These are phyloP conservation scores for Phalacrocorax brasilianus DNA, from an alignment of 2,113 vertebrate species.

Conservation along the genomic window DNA sequence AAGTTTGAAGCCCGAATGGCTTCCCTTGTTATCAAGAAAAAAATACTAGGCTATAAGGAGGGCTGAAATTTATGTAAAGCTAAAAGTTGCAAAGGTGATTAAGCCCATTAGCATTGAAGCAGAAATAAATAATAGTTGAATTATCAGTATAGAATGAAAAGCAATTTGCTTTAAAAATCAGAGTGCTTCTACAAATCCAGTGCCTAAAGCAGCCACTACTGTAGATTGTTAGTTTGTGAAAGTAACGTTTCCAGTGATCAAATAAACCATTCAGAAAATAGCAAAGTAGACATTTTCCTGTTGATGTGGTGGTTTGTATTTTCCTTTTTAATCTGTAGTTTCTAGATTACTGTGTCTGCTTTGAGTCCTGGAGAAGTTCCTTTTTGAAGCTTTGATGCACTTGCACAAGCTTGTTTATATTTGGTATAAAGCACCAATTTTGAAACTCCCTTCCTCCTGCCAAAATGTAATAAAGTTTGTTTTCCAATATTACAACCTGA, in stretches of 20 bases:
- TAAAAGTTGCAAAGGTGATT: neutral
- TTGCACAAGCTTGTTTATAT: slow-evolving; percentile 24
- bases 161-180: slow-evolving; percentile 58
- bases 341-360: slow-evolving; percentile 61
- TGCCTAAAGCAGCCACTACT: slow-evolving; percentile 57
- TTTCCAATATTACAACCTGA: slow-evolving; percentile 42
- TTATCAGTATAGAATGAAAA: slow-evolving; percentile 16
- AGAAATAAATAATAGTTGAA: neutral
- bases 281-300: slow-evolving; percentile 43
- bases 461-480: slow-evolving; percentile 17
- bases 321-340: slow-evolving; percentile 48
- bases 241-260: slow-evolving; percentile 53
- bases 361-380: slow-evolving; percentile 45
- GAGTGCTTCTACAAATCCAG: slow-evolving; percentile 66
- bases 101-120: slow-evolving; percentile 19
- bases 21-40: slow-evolving; percentile 10
- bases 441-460: slow-evolving; percentile 33
- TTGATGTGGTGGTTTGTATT: slow-evolving; percentile 53
- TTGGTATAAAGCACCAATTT: slow-evolving; percentile 21
- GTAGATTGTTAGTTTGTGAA: slow-evolving; percentile 54
- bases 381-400: slow-evolving; percentile 46
- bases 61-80: slow-evolving; percentile 17
- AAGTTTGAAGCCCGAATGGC: slow-evolving; percentile 2
- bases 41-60: neutral
- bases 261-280: slow-evolving; percentile 48